Base-by-base conservation (phyloP, 2,888 invertebrate genomes). In the Limulus polyphemus region DNA sequence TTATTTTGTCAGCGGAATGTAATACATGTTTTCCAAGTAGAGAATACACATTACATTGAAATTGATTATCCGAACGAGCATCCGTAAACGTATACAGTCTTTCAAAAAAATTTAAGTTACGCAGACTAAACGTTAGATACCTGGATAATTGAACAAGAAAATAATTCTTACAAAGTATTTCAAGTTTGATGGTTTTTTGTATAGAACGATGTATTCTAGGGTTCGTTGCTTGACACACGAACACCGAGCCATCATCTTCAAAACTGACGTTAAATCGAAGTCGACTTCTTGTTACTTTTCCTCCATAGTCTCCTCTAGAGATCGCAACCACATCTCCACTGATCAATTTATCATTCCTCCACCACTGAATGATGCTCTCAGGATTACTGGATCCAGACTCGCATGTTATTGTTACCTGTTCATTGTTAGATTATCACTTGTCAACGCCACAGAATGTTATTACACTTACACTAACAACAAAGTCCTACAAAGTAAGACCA, bases 301-400 rank as follows among this genome's bases (percentile, higher is more conserved):
- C 95, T 12, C 92, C 91, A 77, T 91, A 86, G 9, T 67, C 66
- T 9, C 71, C 72, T 47, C 79, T 87, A 32, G 32, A 32, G 32
- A 32, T 32, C 85, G 68, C 65, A 10, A 83, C 83, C 16, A 80
- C 80, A 59, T 73, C 71, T 75, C 88, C 87, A 74, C 83, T 83
- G 1, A 91, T 85, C 10, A 87, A 84, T 65, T 88, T 87, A 0
- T 91, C 91, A 72, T 90, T 87, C 59, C 87, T 82, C 87, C 90
- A 91, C 94, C 94, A 95, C 0, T 88, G 85, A 68, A 87, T 79
- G 66, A 81, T 81, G 0, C 94, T 90, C 2, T 90, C 86, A 0
- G 95, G 95, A 77, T 94, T 93, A 74, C 92, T 92, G 62, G 90
- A 89, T 56, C 88, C 88, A 0, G 92, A 89, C 73, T 90, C 90